Evolutionary conservation across 2,113 vertebrate genomes (phyloP), one percentile per base, ranked within the genome.

Genomic region (Montifringilla adamsi): DNA sequence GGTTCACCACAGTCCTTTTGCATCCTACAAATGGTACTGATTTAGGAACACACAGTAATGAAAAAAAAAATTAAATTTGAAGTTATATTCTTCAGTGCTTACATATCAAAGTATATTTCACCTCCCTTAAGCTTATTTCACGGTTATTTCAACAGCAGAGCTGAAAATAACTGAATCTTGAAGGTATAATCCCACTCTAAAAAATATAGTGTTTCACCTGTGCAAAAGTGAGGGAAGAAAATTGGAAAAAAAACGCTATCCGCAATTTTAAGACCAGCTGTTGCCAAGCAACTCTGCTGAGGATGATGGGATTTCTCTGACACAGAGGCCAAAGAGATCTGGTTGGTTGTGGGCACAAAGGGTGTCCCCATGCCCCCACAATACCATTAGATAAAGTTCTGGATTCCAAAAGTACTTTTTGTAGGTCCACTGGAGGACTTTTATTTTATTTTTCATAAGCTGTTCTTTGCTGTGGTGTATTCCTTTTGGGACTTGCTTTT

Each of bases 241-340:
- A 62, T 31, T 64, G 15, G 49, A 41, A 84, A 87, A 53, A 59
- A 73, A 73, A 18, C 3, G 8, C 35, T 84, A 14, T 44, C 43
- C 35, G 64, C 0, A 2, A 81, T 80, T 89, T 93, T 91, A 92
- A 78, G 64, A 74, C 41, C 12, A 3, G 14, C 15, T 79, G 87
- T 93, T 96, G 49, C 94, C 39, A 74, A 89, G 88, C 78, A 95
- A 58, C 91, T 86, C 52, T 90, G 28, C 35, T 63, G 55, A 79
- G 56, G 15, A 69, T 63, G 62, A 49, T 55, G 68, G 21, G 53
- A 59, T 79, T 90, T 92, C 5, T 2, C 33, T 92, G 35, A 55
- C 35, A 37, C 18, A 27, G 11, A 72, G 20, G 35, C 46, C 62
- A 69, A 64, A 67, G 50, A 49, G 21, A 77, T 9, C 33, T 47